phyloP scores from a whole-genome alignment of 1,140 invertebrate genomes.

The Cydia pomonella region DNA sequence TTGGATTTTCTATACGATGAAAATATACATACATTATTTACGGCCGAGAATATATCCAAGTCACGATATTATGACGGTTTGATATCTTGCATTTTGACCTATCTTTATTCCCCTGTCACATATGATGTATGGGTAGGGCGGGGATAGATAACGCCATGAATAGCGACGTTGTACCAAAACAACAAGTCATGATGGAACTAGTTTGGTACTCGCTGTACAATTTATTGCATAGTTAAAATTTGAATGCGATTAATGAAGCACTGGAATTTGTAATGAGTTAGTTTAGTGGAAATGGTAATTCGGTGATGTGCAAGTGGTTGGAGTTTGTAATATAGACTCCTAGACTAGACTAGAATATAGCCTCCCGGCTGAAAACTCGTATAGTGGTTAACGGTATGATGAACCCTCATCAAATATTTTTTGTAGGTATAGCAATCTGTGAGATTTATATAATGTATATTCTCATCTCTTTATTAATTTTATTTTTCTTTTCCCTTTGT shows the following conservation, averaged over 20 bases:
- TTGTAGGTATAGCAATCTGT: too few species aligned
- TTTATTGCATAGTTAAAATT: background rate
- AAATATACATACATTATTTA: background rate
- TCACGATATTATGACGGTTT: background rate
- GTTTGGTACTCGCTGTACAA: background rate
- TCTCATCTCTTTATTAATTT: too few species aligned
- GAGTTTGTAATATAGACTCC: too few species aligned
- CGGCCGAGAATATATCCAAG: background rate
- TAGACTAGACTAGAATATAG: too few species aligned
- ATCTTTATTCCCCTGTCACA: slow-evolving; percentile 3
- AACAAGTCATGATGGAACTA: slow-evolving; percentile 1
- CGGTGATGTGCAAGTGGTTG: too few species aligned
- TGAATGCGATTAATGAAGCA: background rate
- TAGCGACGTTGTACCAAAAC: background rate
- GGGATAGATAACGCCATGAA: background rate
- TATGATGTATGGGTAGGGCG: background rate
- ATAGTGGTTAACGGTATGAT: too few species aligned
- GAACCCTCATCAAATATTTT: too few species aligned
- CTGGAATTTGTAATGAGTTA: background rate
- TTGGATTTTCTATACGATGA: background rate
- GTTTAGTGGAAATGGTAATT: background rate
- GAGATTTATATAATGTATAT: too few species aligned
- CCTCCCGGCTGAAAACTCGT: too few species aligned
- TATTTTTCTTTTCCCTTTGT: too few species aligned
- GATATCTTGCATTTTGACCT: background rate